phyloP scores from a whole-genome alignment of 2,888 invertebrate genomes.

The Ormyrus rosae region DNA sequence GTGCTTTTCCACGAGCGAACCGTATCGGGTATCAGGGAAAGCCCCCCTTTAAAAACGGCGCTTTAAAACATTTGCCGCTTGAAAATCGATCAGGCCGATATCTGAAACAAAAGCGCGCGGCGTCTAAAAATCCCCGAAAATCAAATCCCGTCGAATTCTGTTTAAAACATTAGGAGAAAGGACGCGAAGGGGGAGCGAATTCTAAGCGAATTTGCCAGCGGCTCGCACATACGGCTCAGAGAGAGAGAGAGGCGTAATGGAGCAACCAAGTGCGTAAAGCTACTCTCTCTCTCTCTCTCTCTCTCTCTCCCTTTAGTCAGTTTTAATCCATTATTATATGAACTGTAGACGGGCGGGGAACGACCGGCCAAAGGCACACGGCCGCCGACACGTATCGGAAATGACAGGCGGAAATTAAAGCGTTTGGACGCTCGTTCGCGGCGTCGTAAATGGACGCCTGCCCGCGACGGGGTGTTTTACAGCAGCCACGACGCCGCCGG shows the following conservation, averaged over 20 bases:
- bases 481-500: conserved; percentile 5
- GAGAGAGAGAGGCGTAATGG: conserved; percentile 60
- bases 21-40: too few species aligned
- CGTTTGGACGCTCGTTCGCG: conserved; percentile 58
- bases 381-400: conserved; percentile 64
- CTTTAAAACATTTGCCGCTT: neutral
- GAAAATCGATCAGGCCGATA: conserved; percentile 2
- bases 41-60: neutral
- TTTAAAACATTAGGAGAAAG: conserved; percentile 23
- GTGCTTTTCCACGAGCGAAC: too few species aligned
- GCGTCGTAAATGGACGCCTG: conserved; percentile 28
- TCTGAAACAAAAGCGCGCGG: neutral
- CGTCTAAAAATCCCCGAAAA: neutral
- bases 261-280: conserved; percentile 33
- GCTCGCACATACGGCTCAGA: conserved; percentile 49
- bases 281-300: conserved; percentile 42
- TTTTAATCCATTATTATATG: conserved; percentile 67
- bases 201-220: conserved; percentile 26
- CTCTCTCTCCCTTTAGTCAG: conserved; percentile 41
- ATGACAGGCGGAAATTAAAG: conserved; percentile 68
- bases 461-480: neutral
- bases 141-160: conserved; percentile 31
- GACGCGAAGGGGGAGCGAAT: too few species aligned
- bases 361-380: conserved; percentile 39
- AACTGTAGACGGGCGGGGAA: conserved; percentile 60